Evolutionary conservation across 2,888 invertebrate genomes (phyloP).

Genomic region (Prenolepis imparis): DNA sequence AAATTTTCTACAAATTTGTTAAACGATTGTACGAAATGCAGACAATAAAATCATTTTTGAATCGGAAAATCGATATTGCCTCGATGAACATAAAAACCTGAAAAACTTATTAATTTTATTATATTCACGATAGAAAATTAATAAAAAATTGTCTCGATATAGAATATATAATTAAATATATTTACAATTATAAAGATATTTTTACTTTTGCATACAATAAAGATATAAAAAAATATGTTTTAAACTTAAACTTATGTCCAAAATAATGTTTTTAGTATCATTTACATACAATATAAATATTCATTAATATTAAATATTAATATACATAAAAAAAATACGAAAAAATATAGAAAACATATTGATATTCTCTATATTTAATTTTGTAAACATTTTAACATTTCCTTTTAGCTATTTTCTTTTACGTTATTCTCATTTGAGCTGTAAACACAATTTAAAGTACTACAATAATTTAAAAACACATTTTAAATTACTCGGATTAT

Average conservation of each 20-base stretch:
- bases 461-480: conserved; percentile 35
- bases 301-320: conserved; percentile 41
- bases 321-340: conserved; percentile 45
- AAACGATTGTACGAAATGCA: neutral
- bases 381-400: neutral
- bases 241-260: neutral
- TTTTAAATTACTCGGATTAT: neutral
- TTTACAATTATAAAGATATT: conserved; percentile 28
- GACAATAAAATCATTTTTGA: conserved; percentile 37
- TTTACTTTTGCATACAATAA: conserved; percentile 25
- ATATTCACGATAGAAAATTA: neutral
- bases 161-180: conserved; percentile 14
- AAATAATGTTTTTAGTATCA: conserved; percentile 37
- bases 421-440: neutral
- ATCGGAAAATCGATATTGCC: neutral
- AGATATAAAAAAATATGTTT: conserved; percentile 5
- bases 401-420: neutral
- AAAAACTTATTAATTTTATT: conserved; percentile 2
- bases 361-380: conserved; percentile 42
- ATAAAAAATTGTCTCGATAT: neutral
- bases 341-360: conserved; percentile 44
- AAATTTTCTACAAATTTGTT: conserved; percentile 15
- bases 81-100: neutral
- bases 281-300: conserved; percentile 17
- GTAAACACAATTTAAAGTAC: conserved; percentile 16